Conservation (phyloP, 2,113 vertebrate genomes). For the Dipodomys merriami region DNA sequence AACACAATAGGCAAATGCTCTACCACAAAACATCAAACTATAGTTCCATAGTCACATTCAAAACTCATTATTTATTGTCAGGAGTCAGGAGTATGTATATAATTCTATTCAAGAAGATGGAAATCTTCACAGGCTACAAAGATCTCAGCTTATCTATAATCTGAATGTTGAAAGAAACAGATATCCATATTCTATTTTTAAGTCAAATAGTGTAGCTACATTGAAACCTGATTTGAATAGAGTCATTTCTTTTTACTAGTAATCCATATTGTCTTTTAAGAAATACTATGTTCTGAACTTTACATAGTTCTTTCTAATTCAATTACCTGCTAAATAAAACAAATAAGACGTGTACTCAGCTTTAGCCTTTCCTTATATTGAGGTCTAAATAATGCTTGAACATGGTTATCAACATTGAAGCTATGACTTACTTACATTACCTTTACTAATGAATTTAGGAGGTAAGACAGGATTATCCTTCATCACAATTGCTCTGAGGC, state of each 20-base stretch:
- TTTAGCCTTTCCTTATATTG: not conserved
- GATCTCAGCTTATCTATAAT: not conserved
- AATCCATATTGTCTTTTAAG: not conserved
- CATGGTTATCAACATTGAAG: not conserved
- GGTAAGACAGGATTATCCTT: not conserved
- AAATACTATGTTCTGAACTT: slow-evolving; percentile 16
- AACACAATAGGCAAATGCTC: not conserved
- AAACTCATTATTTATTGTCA: no score
- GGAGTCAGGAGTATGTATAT: not conserved
- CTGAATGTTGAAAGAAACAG: not conserved
- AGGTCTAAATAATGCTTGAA: not conserved
- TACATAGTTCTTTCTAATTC: slow-evolving; percentile 21
- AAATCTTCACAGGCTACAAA: not conserved
- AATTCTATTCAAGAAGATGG: not conserved
- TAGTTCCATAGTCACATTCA: no score
- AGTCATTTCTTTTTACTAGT: not conserved
- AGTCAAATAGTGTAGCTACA: not conserved
- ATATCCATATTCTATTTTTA: not conserved
- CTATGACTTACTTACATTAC: not conserved
- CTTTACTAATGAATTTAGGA: not conserved
- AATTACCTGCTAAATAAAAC: not conserved
- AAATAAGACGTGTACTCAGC: slow-evolving; percentile 15
- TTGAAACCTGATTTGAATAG: slow-evolving; percentile 9
- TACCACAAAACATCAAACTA: no score
- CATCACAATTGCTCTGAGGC: not conserved